Percentiles rank a stretch among this genome's conserved stretches.
These are phyloP conservation scores for Morinoia aosen DNA, from an alignment of 2,888 invertebrate genomes.

Conservation along the genomic window DNA sequence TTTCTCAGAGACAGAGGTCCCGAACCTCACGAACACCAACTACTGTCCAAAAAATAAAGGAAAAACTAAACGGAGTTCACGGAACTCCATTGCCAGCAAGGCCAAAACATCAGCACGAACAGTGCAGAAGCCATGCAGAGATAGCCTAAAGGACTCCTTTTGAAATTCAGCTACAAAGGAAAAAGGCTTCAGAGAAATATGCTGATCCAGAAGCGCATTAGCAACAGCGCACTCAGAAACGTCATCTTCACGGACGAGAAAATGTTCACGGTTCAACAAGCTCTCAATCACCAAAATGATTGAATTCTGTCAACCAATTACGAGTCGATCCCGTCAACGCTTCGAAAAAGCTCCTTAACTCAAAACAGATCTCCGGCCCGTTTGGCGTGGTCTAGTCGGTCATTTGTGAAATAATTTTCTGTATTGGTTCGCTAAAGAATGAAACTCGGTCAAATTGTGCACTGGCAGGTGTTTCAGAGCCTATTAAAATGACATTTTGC, in stretches of 20 bases:
- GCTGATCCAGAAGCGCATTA: neutral
- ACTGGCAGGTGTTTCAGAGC: no score
- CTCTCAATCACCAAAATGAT: neutral
- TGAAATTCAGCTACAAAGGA: neutral
- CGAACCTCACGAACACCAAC: neutral
- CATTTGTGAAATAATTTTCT: no score
- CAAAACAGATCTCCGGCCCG: no score
- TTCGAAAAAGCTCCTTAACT: neutral
- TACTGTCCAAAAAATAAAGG: neutral
- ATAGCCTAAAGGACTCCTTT: neutral
- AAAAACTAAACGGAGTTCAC: neutral
- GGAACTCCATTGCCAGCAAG: neutral
- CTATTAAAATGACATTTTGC: no score
- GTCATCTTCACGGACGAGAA: neutral
- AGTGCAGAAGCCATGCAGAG: neutral
- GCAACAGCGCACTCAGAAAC: neutral
- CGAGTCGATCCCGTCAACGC: neutral
- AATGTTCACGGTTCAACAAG: neutral
- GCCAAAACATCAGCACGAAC: neutral
- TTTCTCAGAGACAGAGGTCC: neutral
- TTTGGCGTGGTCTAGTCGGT: no score
- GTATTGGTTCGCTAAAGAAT: no score
- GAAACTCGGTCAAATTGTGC: no score
- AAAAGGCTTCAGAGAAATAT: neutral
- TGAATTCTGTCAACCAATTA: neutral